phyloP scores from a whole-genome alignment of 92 coral and sea anemone species.

The Epizoanthus scotinus region DNA sequence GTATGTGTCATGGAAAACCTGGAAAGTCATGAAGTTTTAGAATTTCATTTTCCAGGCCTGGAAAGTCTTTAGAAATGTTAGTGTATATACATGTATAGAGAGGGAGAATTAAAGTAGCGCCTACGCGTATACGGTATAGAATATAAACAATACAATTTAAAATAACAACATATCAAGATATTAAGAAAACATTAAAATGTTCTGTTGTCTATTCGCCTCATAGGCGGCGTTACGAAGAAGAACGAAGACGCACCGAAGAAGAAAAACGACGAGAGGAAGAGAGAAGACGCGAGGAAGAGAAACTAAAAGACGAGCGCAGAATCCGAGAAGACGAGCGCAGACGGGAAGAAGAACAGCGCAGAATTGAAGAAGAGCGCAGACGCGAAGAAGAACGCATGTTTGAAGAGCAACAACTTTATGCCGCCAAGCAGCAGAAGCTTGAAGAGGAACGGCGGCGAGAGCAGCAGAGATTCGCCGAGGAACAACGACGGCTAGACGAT shows the following conservation, averaged over 20 bases:
- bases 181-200: not conserved
- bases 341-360: constrained; percentile 48
- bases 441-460: constrained; percentile 79
- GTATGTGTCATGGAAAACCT: too few species aligned
- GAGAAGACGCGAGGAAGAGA: constrained; percentile 42
- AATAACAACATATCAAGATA: not conserved
- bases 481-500: constrained; percentile 61
- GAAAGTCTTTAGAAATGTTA: too few species aligned
- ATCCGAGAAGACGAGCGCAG: constrained; percentile 45
- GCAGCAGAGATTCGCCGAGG: constrained; percentile 66
- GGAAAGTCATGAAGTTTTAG: too few species aligned
- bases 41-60: too few species aligned
- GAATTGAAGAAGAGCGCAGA: constrained; percentile 52
- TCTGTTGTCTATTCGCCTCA: constrained; percentile 3
- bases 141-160: too few species aligned
- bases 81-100: not conserved
- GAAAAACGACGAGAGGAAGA: constrained; percentile 57
- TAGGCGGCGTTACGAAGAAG: constrained; percentile 51
- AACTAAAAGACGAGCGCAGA: constrained; percentile 40
- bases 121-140: not conserved
- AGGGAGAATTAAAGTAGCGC: not conserved
- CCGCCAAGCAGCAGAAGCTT: constrained; percentile 65
- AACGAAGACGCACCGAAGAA: constrained; percentile 50
- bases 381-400: constrained; percentile 47
- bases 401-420: constrained; percentile 60